Evolutionary conservation across 2,797 vertebrate species (phyloP).

Genomic region (Moxostoma hubbsi): DNA sequence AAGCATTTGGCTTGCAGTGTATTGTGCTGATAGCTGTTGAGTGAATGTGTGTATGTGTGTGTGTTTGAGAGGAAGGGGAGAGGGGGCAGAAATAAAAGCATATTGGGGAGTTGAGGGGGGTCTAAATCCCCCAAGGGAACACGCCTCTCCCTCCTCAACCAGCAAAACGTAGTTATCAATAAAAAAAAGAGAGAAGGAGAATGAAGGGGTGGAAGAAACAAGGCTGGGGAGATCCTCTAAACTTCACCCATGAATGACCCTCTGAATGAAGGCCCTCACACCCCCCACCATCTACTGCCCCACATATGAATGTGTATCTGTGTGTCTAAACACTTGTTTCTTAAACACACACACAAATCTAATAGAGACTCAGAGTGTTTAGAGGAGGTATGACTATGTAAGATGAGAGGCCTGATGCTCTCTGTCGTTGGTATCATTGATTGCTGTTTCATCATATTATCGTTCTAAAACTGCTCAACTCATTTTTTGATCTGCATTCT

Average conservation of each 20-base stretch:
- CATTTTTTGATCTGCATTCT: constrained; percentile 26
- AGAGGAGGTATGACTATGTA: constrained; percentile 66
- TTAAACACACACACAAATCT: constrained; percentile 62
- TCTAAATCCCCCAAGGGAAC: constrained; percentile 48
- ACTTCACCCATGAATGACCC: constrained; percentile 52
- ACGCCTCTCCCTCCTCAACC: constrained; percentile 40
- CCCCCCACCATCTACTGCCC: constrained; percentile 41
- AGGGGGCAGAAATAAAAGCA: constrained; percentile 37
- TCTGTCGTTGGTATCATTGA: constrained; percentile 43
- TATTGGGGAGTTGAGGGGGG: constrained; percentile 38
- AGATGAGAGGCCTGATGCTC: constrained; percentile 64
- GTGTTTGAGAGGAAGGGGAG: constrained; percentile 21
- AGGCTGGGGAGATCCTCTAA: constrained; percentile 28
- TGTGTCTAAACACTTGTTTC: constrained; percentile 3
- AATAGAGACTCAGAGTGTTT: constrained; percentile 62
- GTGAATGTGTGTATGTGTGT: constrained; percentile 27
- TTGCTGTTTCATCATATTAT: constrained; percentile 2
- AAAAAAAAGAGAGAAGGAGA: constrained; percentile 34
- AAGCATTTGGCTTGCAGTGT: constrained; percentile 35
- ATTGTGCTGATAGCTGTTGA: constrained; percentile 54
- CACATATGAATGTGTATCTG: background rate
- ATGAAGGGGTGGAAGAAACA: constrained; percentile 1
- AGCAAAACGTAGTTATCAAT: constrained; percentile 38
- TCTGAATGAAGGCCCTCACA: constrained; percentile 10
- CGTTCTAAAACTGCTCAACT: background rate